Evolutionary conservation across 2,797 vertebrate species (phyloP), one percentile per base, ranked within the genome.

Genomic region (Hippopotamyrus pictus): DNA sequence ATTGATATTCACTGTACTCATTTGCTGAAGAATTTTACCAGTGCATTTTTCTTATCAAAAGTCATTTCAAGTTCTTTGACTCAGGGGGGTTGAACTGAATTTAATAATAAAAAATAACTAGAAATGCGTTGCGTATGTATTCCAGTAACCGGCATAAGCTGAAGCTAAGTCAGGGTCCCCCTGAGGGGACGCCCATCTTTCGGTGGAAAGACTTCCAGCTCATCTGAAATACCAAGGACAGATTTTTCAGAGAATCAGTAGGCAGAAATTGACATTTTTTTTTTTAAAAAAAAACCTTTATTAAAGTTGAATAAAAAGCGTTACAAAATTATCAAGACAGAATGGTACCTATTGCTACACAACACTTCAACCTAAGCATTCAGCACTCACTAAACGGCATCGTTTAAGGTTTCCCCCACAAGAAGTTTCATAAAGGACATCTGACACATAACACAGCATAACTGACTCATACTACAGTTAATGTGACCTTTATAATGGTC

Each of bases 341-440:
- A 89, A 91, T 90, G 57, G 73, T 88, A 79, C 51, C 90, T 93
- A 92, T 93, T 91, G 92, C 92, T 92, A 92, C 93, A 91, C 83
- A 69, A 88, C 46, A 46, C 84, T 89, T 65, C 12, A 65, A 88
- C 19, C 59, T 65, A 65, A 85, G 83, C 22, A 22, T 69, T 65
- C 79, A 86, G n/a, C 88, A 89, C 46, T 88, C 29, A 48, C 79
- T 59, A 89, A 41, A 69, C 44, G 8, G 88, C 25, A 29, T 85
- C 46, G 37, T 85, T 5, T 54, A 25, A 57, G 54, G 53, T 57
- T 62, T 51, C 5, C 62, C 51, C 41, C 41, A 48, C 59, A 44
- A 48, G 37, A 29, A 12, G 82, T 57, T 65, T 17, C 17, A 48
- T 46, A 51, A 65, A 65, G n/a, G 25, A 69, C 44, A 85, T 69